A percentile compares a stretch with the other conserved stretches of the same genome.
These are phyloP conservation scores for Drosophila santomea DNA, from an alignment of 1,140 invertebrate species.

Conservation along the genomic window DNA sequence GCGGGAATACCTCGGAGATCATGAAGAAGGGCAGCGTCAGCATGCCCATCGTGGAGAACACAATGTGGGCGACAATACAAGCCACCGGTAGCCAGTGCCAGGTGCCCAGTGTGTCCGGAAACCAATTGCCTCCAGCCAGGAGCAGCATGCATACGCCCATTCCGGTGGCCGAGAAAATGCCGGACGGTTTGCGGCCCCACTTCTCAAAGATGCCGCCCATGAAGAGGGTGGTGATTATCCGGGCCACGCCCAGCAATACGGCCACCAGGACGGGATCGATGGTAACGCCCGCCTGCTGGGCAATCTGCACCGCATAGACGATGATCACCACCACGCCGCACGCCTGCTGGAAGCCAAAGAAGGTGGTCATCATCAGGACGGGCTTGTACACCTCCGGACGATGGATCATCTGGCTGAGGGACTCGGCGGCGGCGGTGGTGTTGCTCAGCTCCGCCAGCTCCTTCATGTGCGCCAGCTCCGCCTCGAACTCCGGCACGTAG, in stretches of 20 bases:
- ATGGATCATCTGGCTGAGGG: slow-evolving; percentile 63
- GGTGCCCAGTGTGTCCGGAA: slow-evolving; percentile 62
- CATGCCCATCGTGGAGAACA: slow-evolving; percentile 88
- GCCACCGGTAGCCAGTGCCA: slow-evolving; percentile 84
- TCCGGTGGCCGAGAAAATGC: slow-evolving; percentile 87
- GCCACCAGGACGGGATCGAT: slow-evolving; percentile 87
- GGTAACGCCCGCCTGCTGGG: slow-evolving; percentile 86
- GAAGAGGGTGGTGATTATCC: slow-evolving; percentile 86
- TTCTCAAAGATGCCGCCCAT: slow-evolving; percentile 86
- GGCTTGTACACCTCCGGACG: slow-evolving; percentile 87
- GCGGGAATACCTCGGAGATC: slow-evolving; percentile 91
- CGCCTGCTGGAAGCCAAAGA: slow-evolving; percentile 92
- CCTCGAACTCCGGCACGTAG: slow-evolving; percentile 79
- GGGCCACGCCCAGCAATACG: slow-evolving; percentile 86
- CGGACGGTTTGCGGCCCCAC: slow-evolving; percentile 86
- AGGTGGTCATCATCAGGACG: slow-evolving; percentile 87
- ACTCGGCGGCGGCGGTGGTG: slow-evolving; percentile 64
- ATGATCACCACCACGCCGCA: slow-evolving; percentile 91
- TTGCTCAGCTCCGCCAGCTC: slow-evolving; percentile 65
- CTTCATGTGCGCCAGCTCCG: slow-evolving; percentile 72
- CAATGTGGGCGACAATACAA: slow-evolving; percentile 87
- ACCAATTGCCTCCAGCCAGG: slow-evolving; percentile 85
- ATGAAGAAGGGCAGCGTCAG: slow-evolving; percentile 90
- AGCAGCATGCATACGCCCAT: slow-evolving; percentile 87
- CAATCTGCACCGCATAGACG: slow-evolving; percentile 90